Evolutionary conservation across 2,888 invertebrate species (phyloP), one percentile per base, ranked within the genome.

Genomic region (Drosophila aldrichi): DNA sequence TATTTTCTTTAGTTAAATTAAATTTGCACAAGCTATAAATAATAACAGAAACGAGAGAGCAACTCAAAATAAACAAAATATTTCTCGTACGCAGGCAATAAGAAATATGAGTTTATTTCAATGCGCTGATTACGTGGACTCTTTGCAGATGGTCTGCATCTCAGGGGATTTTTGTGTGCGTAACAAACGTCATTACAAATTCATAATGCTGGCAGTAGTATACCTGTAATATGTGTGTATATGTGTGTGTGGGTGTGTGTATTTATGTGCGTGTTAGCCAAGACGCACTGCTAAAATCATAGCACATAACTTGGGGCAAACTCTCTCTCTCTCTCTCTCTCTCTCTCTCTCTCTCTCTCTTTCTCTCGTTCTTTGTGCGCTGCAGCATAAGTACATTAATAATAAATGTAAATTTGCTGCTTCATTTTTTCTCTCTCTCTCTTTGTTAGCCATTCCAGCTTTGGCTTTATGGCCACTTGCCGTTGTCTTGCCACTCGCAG

Each of bases 371-470:
- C 64, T 43, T 52, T 52, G 59, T 43, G 49, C 36, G 72, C 66
- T 68, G 73, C 69, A 71, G 65, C 67, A 70, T 71, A 70, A 81
- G 82, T 74, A 82, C 85, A 85, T 89, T 84, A 89, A 87, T 86
- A 88, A 86, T 80, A 88, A 86, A 86, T 89, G 89, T 71, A 85
- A 86, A 89, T 85, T 89, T 82, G 69, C 54, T 48, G 66, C 66
- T 69, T 72, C 38, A 16, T 60, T 59, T 56, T 48, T 38, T 22
- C 20, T 22, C 20, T 22, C 29, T 58, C 44, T 58, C 32, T 61
- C 34, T 51, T 62, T 41, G 44, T 55, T 58, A 40, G 41, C 32
- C 38, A 32, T 25, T 52, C 10, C 12, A 46, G 20, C 32, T 14
- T 34, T 9, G 10, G 41, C 18, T 16, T 8, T 14, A 20, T 20